Base-by-base conservation (phyloP, 2,113 vertebrate genomes). In the Pterocles burchelli region DNA sequence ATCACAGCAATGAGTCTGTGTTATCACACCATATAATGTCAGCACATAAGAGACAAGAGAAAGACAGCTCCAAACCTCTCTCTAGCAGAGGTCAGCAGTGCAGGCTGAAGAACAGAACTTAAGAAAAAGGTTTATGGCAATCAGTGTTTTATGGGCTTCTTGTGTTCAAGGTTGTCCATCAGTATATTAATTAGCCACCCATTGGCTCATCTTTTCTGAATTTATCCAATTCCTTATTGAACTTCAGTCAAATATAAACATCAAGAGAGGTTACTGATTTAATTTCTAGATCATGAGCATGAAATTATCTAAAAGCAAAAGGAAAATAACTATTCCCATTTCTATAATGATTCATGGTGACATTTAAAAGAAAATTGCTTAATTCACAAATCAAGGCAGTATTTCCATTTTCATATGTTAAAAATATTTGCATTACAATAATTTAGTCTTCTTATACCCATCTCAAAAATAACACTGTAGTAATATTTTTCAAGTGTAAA, bases 381-480 rank as follows among this genome's bases (percentile, higher is more conserved):
- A 84, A 75, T 76, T 92, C 45, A 38, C 13, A 80, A 93, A 71
- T 41, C 57, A 95, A 89, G 34, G 34, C 18, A 72, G 41, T 41
- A 65, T 75, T 92, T 84, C 70, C 54, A 45, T 63, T 92, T 90
- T 74, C 58, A 45, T 72, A 58, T 66, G 87, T 83, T 61, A 92
- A 93, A 96, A 96, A 94, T 75, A 88, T 82, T 93, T 94, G 36
- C 71, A 91, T 89, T 73, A 82, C 89, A 91, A 72, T 51, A 68
- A 87, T 58, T 76, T 41, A 11, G 4, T 85, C 18, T 3, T 66
- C 54, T 88, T 38, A 93, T 29, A 70, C 4, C 13, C 11, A 34
- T 82, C 43, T 72, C 24, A 94, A 43, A 82, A 88, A 58, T n/a
- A 89, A 51, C 34, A 83, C 17, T 1, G 0, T 7, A 65, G 16